These are phyloP conservation scores for Troides aeacus DNA, from an alignment of 2,888 invertebrate species.

Conservation along the genomic window DNA sequence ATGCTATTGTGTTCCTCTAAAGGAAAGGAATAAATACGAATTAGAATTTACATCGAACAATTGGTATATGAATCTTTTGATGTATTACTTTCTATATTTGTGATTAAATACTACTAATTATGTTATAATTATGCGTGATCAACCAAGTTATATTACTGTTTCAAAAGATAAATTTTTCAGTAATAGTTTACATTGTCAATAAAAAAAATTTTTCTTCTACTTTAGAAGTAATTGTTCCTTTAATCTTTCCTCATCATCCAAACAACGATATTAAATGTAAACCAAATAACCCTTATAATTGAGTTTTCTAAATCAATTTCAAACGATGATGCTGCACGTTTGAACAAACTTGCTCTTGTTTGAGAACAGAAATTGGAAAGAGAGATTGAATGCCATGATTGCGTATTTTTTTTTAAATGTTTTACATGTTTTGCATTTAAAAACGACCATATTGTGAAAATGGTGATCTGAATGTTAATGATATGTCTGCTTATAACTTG, in stretches of 20 bases:
- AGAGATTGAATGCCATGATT: constrained; percentile 8
- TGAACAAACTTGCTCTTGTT: constrained; percentile 23
- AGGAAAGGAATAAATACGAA: neutral
- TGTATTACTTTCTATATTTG: neutral
- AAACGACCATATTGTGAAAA: too few relatives aligned
- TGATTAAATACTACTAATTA: too few relatives aligned
- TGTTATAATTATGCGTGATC: too few relatives aligned
- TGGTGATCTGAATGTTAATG: too few relatives aligned
- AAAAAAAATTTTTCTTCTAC: neutral
- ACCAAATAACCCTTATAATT: constrained; percentile 13
- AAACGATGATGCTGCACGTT: constrained; percentile 13
- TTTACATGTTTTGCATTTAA: too few relatives aligned
- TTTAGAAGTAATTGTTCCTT: neutral
- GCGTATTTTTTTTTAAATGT: neutral
- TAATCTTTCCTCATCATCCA: neutral
- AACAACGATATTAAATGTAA: constrained; percentile 6
- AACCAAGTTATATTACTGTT: neutral
- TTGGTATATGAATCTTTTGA: constrained; percentile 8
- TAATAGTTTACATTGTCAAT: neutral
- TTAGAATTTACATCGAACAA: constrained; percentile 13
- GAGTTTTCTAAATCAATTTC: constrained; percentile 27
- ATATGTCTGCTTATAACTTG: too few relatives aligned
- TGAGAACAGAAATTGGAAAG: constrained; percentile 21
- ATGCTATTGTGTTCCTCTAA: constrained; percentile 5
- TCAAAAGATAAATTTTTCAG: neutral